Conservation (phyloP, 1,140 invertebrate species). For the Drosophila bocqueti region DNA sequence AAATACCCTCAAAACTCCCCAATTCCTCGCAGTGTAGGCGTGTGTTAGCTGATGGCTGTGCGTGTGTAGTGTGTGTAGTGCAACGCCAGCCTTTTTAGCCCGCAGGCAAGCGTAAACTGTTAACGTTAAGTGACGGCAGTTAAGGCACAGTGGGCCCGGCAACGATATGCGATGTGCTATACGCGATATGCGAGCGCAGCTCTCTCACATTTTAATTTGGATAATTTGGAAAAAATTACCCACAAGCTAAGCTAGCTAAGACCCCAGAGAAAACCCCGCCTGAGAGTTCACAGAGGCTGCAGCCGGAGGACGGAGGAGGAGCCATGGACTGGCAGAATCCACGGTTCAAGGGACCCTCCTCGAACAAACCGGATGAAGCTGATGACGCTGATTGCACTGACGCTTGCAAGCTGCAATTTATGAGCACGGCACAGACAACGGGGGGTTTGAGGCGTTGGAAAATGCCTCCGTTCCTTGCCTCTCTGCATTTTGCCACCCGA, state of each 20-base stretch:
- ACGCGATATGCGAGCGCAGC: background rate
- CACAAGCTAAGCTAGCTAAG: conserved; percentile 40
- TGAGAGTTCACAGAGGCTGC: conserved; percentile 7
- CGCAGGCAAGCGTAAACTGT: conserved; percentile 82
- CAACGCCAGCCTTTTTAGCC: conserved; percentile 81
- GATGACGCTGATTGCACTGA: conserved; percentile 83
- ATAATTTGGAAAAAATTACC: conserved; percentile 54
- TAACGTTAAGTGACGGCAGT: conserved; percentile 83
- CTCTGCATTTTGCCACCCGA: background rate
- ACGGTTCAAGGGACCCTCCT: conserved; percentile 50
- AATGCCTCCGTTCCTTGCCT: background rate
- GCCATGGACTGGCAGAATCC: background rate
- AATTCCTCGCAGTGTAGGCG: conserved; percentile 23
- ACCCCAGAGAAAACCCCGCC: conserved; percentile 18
- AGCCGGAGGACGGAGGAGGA: too few species aligned
- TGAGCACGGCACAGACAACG: conserved; percentile 66
- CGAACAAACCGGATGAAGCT: conserved; percentile 76
- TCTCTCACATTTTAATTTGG: conserved; percentile 45
- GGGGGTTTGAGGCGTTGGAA: background rate
- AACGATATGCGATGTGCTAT: conserved; percentile 6
- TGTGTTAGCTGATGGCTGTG: conserved; percentile 19
- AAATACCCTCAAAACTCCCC: background rate
- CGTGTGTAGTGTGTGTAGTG: conserved; percentile 42
- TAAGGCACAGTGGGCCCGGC: conserved; percentile 71
- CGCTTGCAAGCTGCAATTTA: conserved; percentile 83